phyloP scores from a whole-genome alignment of 2,797 vertebrate genomes.

The Gorsachius magnificus region DNA sequence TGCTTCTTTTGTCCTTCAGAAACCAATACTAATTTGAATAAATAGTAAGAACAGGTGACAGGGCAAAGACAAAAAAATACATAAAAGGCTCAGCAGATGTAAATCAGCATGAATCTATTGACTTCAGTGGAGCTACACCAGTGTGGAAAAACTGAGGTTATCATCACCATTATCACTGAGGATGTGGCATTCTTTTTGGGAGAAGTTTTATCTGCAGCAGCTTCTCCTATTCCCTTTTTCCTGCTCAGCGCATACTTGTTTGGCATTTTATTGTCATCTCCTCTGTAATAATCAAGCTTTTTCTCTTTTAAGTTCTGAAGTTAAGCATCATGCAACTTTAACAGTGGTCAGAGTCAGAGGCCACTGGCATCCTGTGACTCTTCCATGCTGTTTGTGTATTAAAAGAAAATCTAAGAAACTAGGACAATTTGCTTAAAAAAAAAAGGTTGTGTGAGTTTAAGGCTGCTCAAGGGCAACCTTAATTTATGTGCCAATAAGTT shows the following conservation, averaged over 20 bases:
- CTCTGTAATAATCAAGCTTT: background rate
- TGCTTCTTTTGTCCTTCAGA: background rate
- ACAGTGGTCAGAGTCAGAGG: background rate
- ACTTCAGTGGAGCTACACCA: background rate
- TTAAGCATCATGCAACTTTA: background rate
- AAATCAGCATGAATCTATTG: background rate
- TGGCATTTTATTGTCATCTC: background rate
- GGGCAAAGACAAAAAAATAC: background rate
- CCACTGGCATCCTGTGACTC: background rate
- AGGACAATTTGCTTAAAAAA: conserved; percentile 14
- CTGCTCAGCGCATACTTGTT: background rate
- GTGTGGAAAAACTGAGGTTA: background rate
- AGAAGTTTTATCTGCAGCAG: background rate
- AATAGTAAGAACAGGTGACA: background rate
- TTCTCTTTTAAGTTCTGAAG: background rate
- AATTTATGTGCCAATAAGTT: conserved; percentile 71
- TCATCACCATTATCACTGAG: background rate
- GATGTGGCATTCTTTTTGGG: background rate
- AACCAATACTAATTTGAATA: background rate
- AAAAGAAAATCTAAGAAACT: conserved; percentile 52
- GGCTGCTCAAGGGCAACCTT: conserved; percentile 57
- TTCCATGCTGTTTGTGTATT: conserved; percentile 1
- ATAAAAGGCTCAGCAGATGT: background rate
- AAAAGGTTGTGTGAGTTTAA: conserved; percentile 49
- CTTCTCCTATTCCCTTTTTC: background rate